Base-by-base conservation (phyloP, 2,113 vertebrate species). In the Narcine bancroftii region DNA sequence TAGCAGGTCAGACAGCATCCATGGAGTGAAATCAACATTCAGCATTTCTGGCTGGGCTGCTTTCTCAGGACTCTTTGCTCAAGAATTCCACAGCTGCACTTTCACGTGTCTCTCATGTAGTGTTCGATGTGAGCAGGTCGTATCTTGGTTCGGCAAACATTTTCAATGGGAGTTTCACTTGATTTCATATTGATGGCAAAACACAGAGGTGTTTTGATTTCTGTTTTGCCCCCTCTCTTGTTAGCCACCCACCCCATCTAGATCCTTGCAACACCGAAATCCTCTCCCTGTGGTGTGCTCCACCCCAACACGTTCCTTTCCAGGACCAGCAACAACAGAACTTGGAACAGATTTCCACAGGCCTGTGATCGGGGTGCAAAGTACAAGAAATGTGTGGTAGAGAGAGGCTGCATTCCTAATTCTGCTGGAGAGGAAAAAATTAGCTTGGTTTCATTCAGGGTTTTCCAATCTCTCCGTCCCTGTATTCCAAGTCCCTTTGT, bases 401-500 rank as follows among this genome's bases (percentile, higher is more conserved):
- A 13, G 39, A 36, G 72, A 2, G 39, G 19, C 36, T 42, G 21
- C 7, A 47, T 6, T 24, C 45, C 2, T 81, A 29, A 81, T 45
- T 10, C 45, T 29, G 77, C 77, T 26, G 21, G 73, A 36, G n/a
- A 19, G 36, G 45, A 42, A 81, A 81, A 81, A 50, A 11, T 81
- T 7, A 50, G 6, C 47, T 42, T 45, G 3, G 42, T 39, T 39
- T 0, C 36, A 5, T 76, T 39, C 13, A 7, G 36, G 73, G 73
- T 33, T n/a, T n/a, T n/a, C n/a, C n/a, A n/a, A n/a, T n/a, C n/a
- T 0, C 11, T 42, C 17, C 21, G 36, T 4, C 73, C 42, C 11
- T 76, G 73, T 39, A 73, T 63, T 63, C 60, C 93, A 93, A 92
- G n/a, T 73, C 0, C 39, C 5, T 75, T 0, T 7, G 2, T 93